Base-by-base conservation (phyloP, 2,888 invertebrate genomes). In the Leucoma salicis region DNA sequence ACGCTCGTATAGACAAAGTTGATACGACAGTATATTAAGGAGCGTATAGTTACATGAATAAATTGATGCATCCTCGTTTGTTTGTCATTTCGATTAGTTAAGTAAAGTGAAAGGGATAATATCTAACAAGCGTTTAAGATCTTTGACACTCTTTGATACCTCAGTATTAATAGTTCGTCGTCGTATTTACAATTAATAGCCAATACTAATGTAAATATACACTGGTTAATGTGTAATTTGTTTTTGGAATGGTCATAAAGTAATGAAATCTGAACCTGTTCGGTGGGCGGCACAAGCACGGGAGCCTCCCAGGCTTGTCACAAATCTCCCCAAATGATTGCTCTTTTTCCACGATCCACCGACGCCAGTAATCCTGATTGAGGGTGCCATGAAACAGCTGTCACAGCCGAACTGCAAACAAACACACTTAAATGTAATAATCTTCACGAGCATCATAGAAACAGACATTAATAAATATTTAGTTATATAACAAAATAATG, bases 361-460 rank as follows among this genome's bases (percentile, higher is more conserved):
- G 95, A 95, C 37, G 95, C 94, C 40, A 97, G 84, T 45, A 93
- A 92, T 33, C 93, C 93, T 31, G 95, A 95, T 73, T 94, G 95
- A 4, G 96, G 95, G 78, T 96, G 95, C 97, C 97, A 97, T 31
- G 95, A 93, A 28, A 97, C 96, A 28, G 97, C 96, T 46, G 95
- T 95, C 46, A 97, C 96, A 29, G 96, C 93, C 40, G 93, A 91
- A 83, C 96, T 96, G 92, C 66, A 85, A 81, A 41, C 5, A 42
- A 47, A 12, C 25, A 25, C 4, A 31, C 27, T 25, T 2, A 35
- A 27, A 27, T 42, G 39, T 29, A 18, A 35, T 27, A 29, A 34
- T 1, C 18, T 27, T 27, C n/a, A n/a, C n/a, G n/a, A n/a, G n/a
- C n/a, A n/a, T n/a, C n/a, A n/a, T n/a, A n/a, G n/a, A n/a, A n/a